Conservation (phyloP, 2,888 invertebrate genomes). For the Fragum whitleyi region DNA sequence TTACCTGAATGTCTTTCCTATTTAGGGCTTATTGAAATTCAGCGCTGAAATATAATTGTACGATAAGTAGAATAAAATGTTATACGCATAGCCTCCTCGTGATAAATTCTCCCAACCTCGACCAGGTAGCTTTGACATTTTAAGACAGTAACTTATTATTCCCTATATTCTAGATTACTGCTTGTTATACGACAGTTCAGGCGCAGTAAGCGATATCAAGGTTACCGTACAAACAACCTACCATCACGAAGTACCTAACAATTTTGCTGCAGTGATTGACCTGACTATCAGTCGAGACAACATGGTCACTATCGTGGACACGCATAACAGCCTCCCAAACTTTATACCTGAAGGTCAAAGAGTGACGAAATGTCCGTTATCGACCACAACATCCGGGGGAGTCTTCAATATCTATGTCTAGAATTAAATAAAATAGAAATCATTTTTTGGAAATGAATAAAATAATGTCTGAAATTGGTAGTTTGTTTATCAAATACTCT, state of each 20-base stretch:
- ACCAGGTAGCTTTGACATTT: no score
- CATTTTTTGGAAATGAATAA: no score
- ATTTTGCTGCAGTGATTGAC: constrained; percentile 49
- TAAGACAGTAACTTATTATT: no score
- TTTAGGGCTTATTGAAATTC: no score
- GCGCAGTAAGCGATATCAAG: not conserved
- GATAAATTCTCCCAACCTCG: no score
- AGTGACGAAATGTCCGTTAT: constrained; percentile 32
- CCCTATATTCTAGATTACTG: constrained; percentile 49
- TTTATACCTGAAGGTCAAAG: constrained; percentile 22
- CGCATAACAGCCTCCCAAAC: constrained; percentile 24
- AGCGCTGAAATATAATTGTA: no score
- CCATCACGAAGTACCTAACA: constrained; percentile 24
- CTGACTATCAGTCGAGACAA: constrained; percentile 33
- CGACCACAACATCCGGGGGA: constrained; percentile 40
- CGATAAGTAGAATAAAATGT: no score
- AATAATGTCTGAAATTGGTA: no score
- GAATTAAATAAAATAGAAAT: not conserved
- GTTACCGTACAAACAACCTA: constrained; percentile 32
- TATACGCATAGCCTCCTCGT: no score
- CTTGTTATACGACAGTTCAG: constrained; percentile 6
- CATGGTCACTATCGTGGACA: constrained; percentile 47
- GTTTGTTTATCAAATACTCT: no score
- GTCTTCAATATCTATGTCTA: constrained; percentile 32
- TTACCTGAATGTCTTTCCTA: no score